Base-by-base conservation (phyloP, 2,797 vertebrate species). In the Tolypeutes matacus region DNA sequence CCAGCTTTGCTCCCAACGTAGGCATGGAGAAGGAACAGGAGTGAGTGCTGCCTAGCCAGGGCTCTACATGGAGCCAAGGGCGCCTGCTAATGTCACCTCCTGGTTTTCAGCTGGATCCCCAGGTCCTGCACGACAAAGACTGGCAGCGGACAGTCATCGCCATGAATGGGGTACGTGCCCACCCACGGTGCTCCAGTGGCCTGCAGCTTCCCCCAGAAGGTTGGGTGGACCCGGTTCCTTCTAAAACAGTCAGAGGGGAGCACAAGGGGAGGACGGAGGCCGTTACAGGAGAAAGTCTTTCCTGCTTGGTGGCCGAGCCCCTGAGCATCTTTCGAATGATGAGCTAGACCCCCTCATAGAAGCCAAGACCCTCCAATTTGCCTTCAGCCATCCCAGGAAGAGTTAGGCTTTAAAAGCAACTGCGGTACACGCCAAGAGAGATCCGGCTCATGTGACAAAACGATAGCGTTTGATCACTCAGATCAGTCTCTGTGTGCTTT, bases 81-180 rank as follows among this genome's bases (percentile, higher is more conserved):
- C 83, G 23, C 76, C 86, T 51, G 29, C 77, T 86, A 90, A 46
- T n/a, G 18, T 1, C 10, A 1, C 34, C 13, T 86, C 60, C 49
- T 72, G 97, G 73, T 96, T 97, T 98, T 72, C 98, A 99, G 99
- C 97, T 99, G 98, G 99, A 99, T 92, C 98, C 99, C 0, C 99
- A 99, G 96, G 97, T 97, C 0, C 95, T 99, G 87, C 99, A 99
- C 95, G 99, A 98, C 91, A 99, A 99, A 98, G 99, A 99, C 21
- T 99, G 99, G 99, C 99, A 99, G 86, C 99, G 99, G 95, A 99
- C 99, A 0, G 98, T 99, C 96, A 99, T 99, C 91, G 89, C 98
- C 12, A 99, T 99, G 99, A 99, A 99, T 0, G 99, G 99, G 96
- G 99, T 99, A 96, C 98, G 99, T 98, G 73, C 12, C 27, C 36